Evolutionary conservation across 2,888 invertebrate genomes (phyloP), one percentile per base, ranked within the genome.

Genomic region (Cactoblastis cactorum): DNA sequence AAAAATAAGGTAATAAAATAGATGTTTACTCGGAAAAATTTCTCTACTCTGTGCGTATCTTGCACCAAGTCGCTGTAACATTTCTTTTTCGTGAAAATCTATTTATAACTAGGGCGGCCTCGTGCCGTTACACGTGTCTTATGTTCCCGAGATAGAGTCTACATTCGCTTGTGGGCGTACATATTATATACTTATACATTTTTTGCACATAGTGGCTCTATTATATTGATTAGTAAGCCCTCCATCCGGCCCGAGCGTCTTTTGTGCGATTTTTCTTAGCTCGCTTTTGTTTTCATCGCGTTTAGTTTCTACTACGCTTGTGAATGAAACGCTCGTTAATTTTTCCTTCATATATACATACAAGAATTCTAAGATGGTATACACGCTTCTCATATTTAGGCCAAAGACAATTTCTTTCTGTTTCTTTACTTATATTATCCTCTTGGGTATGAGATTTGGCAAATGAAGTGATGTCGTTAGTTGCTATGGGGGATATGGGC

Each of bases 11-110:
- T 18, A 35, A 50, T 41, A n/a, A 35, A 38, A 19, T 17, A 33
- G 35, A 51, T 11, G 9, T 12, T 18, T 18, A 62, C 77, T 83
- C 70, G 70, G 52, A 51, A 47, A 28, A 53, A 53, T 1, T 55
- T 15, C 15, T 62, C 58, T 83, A 70, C 78, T 75, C 87, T 88
- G 74, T 63, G 71, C 68, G 61, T 62, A 72, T 80, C 85, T 81
- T 88, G 88, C 88, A 87, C 82, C 86, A 83, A 87, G 85, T 83
- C 88, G 83, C 86, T 85, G 88, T 84, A 87, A 88, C 88, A 84
- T 89, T 89, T 89, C 88, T 89, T 89, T 88, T 88, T 87, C 88
- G 89, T 86, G 87, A 87, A 89, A 89, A 89, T 89, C 88, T 89
- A 89, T 89, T 89, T 89, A 89, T 89, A 89, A 89, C 85, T 88